Evolutionary conservation across 2,113 vertebrate species (phyloP).

Genomic region (Notarius lentiginosus): DNA sequence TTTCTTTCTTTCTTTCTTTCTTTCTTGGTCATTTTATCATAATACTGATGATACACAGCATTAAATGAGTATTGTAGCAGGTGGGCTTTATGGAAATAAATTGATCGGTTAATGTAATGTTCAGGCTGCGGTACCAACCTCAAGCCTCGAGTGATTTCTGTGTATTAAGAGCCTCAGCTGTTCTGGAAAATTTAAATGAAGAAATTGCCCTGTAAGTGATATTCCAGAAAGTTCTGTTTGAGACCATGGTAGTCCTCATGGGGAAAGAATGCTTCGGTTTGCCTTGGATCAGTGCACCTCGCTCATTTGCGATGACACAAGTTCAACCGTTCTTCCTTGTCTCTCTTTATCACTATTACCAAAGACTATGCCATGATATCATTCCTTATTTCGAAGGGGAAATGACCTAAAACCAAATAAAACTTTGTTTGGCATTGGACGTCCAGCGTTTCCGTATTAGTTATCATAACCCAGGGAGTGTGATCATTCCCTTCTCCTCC

Average conservation of each 20-base stretch:
- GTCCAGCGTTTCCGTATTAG: not conserved
- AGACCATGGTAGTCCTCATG: slow-evolving; percentile 40
- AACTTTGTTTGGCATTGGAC: slow-evolving; percentile 12
- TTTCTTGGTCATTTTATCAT: not conserved
- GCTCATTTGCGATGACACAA: slow-evolving; percentile 34
- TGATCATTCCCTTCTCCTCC: slow-evolving; percentile 26
- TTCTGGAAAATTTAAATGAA: slow-evolving; percentile 32
- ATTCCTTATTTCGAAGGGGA: slow-evolving; percentile 18
- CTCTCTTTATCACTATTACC: slow-evolving; percentile 10
- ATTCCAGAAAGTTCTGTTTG: slow-evolving; percentile 42
- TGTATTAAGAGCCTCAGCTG: slow-evolving; percentile 45
- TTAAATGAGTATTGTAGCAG: slow-evolving; percentile 34
- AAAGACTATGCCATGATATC: not conserved
- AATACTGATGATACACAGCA: not conserved
- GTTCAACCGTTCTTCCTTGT: not conserved
- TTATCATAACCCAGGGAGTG: slow-evolving; percentile 16
- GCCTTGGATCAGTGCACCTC: slow-evolving; percentile 38
- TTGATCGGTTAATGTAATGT: slow-evolving; percentile 40
- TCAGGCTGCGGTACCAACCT: slow-evolving; percentile 36
- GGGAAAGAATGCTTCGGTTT: slow-evolving; percentile 56
- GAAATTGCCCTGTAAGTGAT: slow-evolving; percentile 45
- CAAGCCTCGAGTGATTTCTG: not conserved
- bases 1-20: not conserved
- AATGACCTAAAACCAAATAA: slow-evolving; percentile 35
- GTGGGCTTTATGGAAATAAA: slow-evolving; percentile 45